Evolutionary conservation across 2,888 invertebrate genomes (phyloP).

Genomic region (Hydrotaea diabolus): DNA sequence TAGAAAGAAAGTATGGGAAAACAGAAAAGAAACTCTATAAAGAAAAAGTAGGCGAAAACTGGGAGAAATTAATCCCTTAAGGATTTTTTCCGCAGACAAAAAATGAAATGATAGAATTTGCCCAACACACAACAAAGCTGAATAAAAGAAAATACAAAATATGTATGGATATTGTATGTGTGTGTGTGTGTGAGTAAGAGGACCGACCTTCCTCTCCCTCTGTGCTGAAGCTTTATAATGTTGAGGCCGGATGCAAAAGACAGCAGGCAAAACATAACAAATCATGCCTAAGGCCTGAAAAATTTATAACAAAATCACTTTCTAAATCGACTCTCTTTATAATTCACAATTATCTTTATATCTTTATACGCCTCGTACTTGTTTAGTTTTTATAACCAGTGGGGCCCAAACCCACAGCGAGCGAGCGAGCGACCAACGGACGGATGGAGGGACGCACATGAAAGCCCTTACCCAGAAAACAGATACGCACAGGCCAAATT

Average conservation of each 20-base stretch:
- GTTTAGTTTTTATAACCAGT: conserved; percentile 34
- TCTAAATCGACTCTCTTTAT: conserved; percentile 57
- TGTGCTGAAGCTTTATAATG: too few species aligned
- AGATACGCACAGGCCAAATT: neutral
- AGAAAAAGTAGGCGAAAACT: neutral
- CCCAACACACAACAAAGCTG: conserved; percentile 9
- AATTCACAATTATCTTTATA: conserved; percentile 63
- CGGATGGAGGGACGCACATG: too few species aligned
- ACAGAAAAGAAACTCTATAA: neutral
- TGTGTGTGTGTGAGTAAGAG: neutral
- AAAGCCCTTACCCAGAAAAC: too few species aligned
- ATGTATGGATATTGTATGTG: too few species aligned
- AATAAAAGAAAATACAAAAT: too few species aligned
- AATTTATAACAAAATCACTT: conserved; percentile 59
- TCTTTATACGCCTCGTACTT: conserved; percentile 47
- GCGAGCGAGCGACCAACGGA: neutral
- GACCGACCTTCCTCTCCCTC: too few species aligned
- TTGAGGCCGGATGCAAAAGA: too few species aligned
- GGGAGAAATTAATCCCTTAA: conserved; percentile 50
- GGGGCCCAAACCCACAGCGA: too few species aligned
- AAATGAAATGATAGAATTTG: conserved; percentile 31
- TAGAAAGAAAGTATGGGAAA: neutral
- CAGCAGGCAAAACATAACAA: conserved; percentile 40
- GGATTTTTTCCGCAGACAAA: conserved; percentile 34
- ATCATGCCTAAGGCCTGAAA: conserved; percentile 55